Base-by-base conservation (phyloP, 2,888 invertebrate genomes). In the Trichopoda pennipes region DNA sequence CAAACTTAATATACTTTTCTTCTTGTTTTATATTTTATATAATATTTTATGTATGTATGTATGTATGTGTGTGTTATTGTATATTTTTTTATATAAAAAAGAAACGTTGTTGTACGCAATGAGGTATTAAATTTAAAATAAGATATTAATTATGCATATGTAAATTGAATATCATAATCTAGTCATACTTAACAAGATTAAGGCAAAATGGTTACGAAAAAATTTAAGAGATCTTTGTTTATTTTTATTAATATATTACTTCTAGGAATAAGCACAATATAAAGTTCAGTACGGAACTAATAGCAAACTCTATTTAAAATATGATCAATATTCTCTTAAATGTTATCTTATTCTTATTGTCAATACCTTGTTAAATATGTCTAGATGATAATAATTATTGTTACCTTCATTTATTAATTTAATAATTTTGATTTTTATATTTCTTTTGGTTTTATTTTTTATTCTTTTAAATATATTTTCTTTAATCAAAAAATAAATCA, bases 41-140 rank as follows among this genome's bases (percentile, higher is more conserved):
- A 74, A 38, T 63, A 17, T 72, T 66, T 64, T 47, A 32, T 61
- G 58, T 44, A 55, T 76, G 32, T 66, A 14, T 61, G 16, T 74
- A 1, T 53, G 19, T 64, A 42, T 70, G 55, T 74, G 23, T 69
- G 47, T 72, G 66, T 76, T 38, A 2, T 72, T 60, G 68, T 63
- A 61, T 68, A 42, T 55, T 32, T 68, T 64, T 73, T 64, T 79
- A 56, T 47, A 17, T 69, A 70, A 56, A 78, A 75, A 79, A 78
- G 55, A 80, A 78, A 75, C 58, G 60, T 77, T 73, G 77, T 81
- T 82, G 79, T 82, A 82, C 82, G 82, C 79, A 76, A 79, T 82
- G 79, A 82, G 79, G 79, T 82, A 82, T 82, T 74, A 63, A 63
- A 81, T 73, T 80, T 80, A 44, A 80, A 80, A 80, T 74, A 49